These are phyloP conservation scores for Synanceia verrucosa DNA, from an alignment of 2,797 vertebrate species.

Conservation along the genomic window DNA sequence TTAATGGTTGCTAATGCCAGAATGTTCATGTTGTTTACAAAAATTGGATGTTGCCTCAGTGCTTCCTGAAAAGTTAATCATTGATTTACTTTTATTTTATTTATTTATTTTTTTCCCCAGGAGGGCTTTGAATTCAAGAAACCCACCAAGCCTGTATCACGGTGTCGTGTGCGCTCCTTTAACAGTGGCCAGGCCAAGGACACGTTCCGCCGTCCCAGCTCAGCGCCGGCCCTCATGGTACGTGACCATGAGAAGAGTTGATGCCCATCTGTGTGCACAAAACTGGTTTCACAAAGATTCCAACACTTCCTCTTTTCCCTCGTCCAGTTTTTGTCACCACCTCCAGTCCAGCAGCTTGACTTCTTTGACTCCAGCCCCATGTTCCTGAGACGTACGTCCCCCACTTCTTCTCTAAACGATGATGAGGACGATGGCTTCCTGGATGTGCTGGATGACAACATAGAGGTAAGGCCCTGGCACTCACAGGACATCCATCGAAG, in stretches of 20 bases:
- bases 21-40: too few relatives aligned
- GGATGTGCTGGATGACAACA: conserved; percentile 86
- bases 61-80: too few relatives aligned
- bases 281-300: accelerated
- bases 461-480: conserved; percentile 61
- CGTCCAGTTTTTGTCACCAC: conserved; percentile 70
- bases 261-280: accelerated
- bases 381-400: conserved; percentile 79
- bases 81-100: neutral
- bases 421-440: conserved; percentile 91
- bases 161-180: conserved; percentile 61
- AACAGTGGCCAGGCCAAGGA: conserved; percentile 69
- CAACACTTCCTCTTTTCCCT: accelerated
- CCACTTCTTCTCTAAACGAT: conserved; percentile 69
- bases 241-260: accelerated
- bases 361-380: conserved; percentile 77
- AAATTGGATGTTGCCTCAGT: too few relatives aligned
- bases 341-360: conserved; percentile 52
- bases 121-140: conserved; percentile 88
- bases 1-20: too few relatives aligned
- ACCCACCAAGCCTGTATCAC: conserved; percentile 81
- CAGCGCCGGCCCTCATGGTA: conserved; percentile 88
- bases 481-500: neutral
- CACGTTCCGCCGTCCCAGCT: conserved; percentile 81
- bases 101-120: conserved; percentile 48